Evolutionary conservation across 1,140 invertebrate genomes (phyloP).

Genomic region (Dolichoris vasculosae): DNA sequence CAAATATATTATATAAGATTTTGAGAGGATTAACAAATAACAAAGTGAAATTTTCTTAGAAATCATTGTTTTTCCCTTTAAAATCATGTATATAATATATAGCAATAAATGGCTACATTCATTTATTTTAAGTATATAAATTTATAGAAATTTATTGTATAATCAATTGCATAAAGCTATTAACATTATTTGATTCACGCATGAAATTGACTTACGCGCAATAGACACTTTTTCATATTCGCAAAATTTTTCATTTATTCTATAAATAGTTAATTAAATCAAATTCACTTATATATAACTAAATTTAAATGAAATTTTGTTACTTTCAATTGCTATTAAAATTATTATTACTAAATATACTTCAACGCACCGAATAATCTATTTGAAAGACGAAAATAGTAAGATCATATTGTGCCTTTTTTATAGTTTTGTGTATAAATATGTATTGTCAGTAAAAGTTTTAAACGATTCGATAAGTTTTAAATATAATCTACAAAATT

Average conservation of each 20-base stretch:
- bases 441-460: background rate
- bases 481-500: background rate
- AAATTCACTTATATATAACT: background rate
- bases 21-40: background rate
- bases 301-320: background rate
- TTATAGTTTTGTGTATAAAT: background rate
- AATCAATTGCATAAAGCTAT: slow-evolving; percentile 16
- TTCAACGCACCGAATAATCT: too few species aligned
- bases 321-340: background rate
- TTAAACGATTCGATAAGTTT: too few species aligned
- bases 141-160: slow-evolving; percentile 16
- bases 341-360: background rate
- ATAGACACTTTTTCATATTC: slow-evolving; percentile 2
- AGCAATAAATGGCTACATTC: background rate
- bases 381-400: too few species aligned
- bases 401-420: too few species aligned
- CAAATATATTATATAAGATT: background rate
- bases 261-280: background rate
- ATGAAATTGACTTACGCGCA: background rate
- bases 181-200: slow-evolving; percentile 3
- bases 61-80: background rate
- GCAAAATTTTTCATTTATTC: background rate
- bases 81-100: slow-evolving; percentile 1
- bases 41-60: background rate
- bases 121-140: slow-evolving; percentile 10